Base-by-base conservation (phyloP, 2,113 vertebrate species). In the Rhynchopsitta pachyrhyncha region DNA sequence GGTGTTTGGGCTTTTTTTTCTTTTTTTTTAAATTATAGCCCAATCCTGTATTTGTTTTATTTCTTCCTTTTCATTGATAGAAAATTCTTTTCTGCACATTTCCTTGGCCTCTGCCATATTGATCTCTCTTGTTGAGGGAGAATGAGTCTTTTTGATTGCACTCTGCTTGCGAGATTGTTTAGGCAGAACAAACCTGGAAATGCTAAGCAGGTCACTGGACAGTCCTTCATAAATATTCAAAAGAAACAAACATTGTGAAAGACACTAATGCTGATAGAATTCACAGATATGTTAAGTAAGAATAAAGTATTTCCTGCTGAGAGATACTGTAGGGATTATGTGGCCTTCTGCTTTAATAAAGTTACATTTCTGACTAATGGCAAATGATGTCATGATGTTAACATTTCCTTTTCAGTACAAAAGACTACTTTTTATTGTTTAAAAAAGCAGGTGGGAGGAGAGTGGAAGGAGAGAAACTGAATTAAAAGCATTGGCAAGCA, bases 191-290 rank as follows among this genome's bases (percentile, higher is more conserved):
- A 97, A 96, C 88, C 85, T 86, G 90, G 74, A 93, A 86, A 96
- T 95, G 92, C 91, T 97, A 93, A 96, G 87, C 94, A 97, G 97
- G 95, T 97, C 96, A 97, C 92, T 97, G 97, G 97, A 96, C 96
- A 97, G 94, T 97, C 70, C 92, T 97, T 97, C 95, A 98, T 98
- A 97, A 97, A 98, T 97, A 98, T 98, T 97, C 96, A 97, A 71
- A 53, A 90, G 93, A 88, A 97, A 96, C 62, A 96, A 97, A 97
- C 93, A 95, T 95, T 79, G 64, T 97, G 96, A 96, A 97, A 94
- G 96, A 97, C 96, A 95, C 62, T 97, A 97, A 97, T 92, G 94
- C 78, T 97, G 94, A 97, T 95, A 97, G 92, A 97, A 97, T 96
- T 96, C 95, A 96, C 82, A 94, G 96, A 96, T 96, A 97, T 96